phyloP scores from a whole-genome alignment of 2,888 invertebrate species.

The Drosophila mimica region DNA sequence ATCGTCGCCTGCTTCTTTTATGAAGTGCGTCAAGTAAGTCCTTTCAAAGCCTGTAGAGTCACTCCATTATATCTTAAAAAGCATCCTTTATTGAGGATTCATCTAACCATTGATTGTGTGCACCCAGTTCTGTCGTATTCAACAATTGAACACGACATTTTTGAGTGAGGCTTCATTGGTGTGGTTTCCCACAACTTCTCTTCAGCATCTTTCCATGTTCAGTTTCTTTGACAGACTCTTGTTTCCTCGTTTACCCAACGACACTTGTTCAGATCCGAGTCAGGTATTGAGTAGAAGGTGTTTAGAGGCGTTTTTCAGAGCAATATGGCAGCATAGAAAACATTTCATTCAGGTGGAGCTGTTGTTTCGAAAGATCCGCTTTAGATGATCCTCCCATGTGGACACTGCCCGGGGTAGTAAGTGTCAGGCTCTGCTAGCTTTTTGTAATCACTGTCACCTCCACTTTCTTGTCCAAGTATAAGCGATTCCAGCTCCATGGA shows the following conservation, averaged over 20 bases:
- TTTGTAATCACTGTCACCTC: too few relatives aligned
- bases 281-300: too few relatives aligned
- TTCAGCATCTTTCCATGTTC: neutral
- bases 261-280: neutral
- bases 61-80: neutral
- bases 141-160: too few relatives aligned
- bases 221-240: neutral
- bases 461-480: too few relatives aligned
- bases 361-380: too few relatives aligned
- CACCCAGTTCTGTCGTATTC: neutral
- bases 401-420: neutral
- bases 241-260: neutral
- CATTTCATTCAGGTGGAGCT: too few relatives aligned
- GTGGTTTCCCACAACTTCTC: neutral
- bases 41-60: too few relatives aligned
- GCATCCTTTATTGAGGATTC: neutral
- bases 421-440: neutral
- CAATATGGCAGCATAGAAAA: too few relatives aligned
- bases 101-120: neutral
- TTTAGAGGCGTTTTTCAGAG: too few relatives aligned
- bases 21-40: neutral
- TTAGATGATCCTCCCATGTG: neutral
- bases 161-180: too few relatives aligned
- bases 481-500: constrained; percentile 86
- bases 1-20: neutral